Evolutionary conservation across 2,113 vertebrate genomes (phyloP).

Genomic region (Lagopus muta): DNA sequence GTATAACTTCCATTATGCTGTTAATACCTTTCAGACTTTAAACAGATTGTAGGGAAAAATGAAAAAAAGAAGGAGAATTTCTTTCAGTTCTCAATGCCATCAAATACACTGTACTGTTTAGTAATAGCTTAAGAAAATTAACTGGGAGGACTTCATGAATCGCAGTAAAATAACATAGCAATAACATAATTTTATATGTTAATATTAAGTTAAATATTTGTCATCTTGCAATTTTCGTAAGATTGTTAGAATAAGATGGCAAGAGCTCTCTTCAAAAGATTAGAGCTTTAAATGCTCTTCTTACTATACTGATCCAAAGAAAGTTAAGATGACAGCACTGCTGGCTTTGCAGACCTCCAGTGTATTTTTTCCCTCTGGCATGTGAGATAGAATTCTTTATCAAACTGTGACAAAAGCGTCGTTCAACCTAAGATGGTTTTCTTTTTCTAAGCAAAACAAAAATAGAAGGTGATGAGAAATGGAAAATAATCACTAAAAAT

Average conservation of each 20-base stretch:
- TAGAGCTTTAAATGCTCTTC: background rate
- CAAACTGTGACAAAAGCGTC: background rate
- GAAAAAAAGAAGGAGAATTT: background rate
- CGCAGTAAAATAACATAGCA: constrained; percentile 17
- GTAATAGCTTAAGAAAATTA: constrained; percentile 44
- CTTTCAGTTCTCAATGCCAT: background rate
- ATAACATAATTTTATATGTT: background rate
- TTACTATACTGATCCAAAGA: background rate
- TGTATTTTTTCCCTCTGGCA: background rate
- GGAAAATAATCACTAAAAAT: background rate
- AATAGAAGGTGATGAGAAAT: background rate
- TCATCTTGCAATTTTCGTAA: background rate
- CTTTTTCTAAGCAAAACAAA: background rate
- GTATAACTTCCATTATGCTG: constrained; percentile 50
- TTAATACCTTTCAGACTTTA: constrained; percentile 60
- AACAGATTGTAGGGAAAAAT: background rate
- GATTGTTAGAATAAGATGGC: background rate
- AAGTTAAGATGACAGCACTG: background rate
- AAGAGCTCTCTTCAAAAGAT: background rate
- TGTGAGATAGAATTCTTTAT: background rate
- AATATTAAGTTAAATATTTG: constrained; percentile 31
- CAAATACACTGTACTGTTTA: constrained; percentile 8
- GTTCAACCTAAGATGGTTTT: background rate
- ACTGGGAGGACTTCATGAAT: background rate
- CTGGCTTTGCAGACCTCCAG: background rate